Conservation (phyloP, 2,888 invertebrate genomes). For the Chloroclysta siterata region DNA sequence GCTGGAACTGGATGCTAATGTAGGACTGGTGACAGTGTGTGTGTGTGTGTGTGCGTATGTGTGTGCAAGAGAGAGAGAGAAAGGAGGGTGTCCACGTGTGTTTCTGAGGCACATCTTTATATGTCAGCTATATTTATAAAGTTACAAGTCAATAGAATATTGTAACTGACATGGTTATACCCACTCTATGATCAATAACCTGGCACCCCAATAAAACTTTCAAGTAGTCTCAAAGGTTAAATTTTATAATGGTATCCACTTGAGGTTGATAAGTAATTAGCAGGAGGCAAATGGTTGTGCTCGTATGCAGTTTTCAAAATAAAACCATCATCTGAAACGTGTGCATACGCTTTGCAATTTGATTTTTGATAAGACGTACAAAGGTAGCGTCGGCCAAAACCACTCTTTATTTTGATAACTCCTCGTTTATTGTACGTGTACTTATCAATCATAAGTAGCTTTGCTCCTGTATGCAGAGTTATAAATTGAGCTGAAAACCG, state of each 20-base stretch:
- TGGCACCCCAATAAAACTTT: too few relatives aligned
- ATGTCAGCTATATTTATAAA: too few relatives aligned
- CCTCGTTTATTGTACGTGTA: conserved; percentile 6
- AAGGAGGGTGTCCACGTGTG: too few relatives aligned
- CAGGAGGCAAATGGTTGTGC: conserved; percentile 36
- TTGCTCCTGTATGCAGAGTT: conserved; percentile 3
- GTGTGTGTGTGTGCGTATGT: too few relatives aligned
- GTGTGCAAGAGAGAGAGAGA: too few relatives aligned
- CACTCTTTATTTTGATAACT: neutral
- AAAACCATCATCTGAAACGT: conserved; percentile 13
- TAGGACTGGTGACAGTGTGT: too few relatives aligned
- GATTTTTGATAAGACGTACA: conserved; percentile 15
- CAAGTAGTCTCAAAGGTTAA: neutral
- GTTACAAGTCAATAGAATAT: too few relatives aligned
- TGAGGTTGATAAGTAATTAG: conserved; percentile 8
- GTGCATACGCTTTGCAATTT: conserved; percentile 27
- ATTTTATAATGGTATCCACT: conserved; percentile 19
- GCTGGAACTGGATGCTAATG: too few relatives aligned
- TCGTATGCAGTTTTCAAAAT: conserved; percentile 13
- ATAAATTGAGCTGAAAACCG: conserved; percentile 20
- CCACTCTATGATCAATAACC: too few relatives aligned
- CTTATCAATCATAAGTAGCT: conserved; percentile 16
- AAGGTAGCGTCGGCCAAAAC: conserved; percentile 3
- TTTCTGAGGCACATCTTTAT: too few relatives aligned
- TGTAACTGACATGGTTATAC: too few relatives aligned